Evolutionary conservation across 2,113 vertebrate species (phyloP), one percentile per base, ranked within the genome.

Genomic region (Pterocles gutturalis): DNA sequence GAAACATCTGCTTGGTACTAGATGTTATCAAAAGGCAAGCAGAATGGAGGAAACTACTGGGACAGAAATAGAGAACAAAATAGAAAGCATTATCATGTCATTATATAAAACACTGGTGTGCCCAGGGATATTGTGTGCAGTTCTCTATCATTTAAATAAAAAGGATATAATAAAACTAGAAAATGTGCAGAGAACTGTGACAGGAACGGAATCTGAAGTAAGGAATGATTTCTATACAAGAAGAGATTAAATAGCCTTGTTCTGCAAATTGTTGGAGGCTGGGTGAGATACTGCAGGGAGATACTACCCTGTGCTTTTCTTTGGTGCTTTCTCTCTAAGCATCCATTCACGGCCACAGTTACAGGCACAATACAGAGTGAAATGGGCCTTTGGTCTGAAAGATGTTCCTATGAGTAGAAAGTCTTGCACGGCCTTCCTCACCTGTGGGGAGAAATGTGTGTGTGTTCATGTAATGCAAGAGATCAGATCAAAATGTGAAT

Each of bases 1-100:
- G 78, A 67, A 94, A 84, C 17, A 60, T n/a, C 14, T 70, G 48
- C 43, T 87, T 28, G 33, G 51, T 88, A 84, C n/a, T 84, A 79
- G 21, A 17, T 84, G 57, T 67, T 93, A 67, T 11, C 43, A 89
- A 64, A 67, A 82, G 21, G 43, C 49, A 76, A 88, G n/a, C 34
- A 54, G 66, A 90, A 75, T 1, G 4, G 53, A 38, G 60, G 34
- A 19, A 83, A 33, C 51, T 48, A 33, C 25, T 79, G 45, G 43
- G 43, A 79, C 7, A 65, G 81, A 91, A 94, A 64, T 2, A 84
- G 41, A 75, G 38, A 79, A 43, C 26, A 91, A 89, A 60, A 64
- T 2, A 94, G 65, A 94, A 95, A 94, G 81, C 61, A 64, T 94
- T 89, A 77, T 77, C 71, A 17, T 91, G 87, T 85, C 22, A 55